Percentiles rank a stretch among this genome's conserved stretches.
Evolutionary conservation across 2,888 invertebrate species (phyloP).

Genomic region (Malthinus seriepunctatus): DNA sequence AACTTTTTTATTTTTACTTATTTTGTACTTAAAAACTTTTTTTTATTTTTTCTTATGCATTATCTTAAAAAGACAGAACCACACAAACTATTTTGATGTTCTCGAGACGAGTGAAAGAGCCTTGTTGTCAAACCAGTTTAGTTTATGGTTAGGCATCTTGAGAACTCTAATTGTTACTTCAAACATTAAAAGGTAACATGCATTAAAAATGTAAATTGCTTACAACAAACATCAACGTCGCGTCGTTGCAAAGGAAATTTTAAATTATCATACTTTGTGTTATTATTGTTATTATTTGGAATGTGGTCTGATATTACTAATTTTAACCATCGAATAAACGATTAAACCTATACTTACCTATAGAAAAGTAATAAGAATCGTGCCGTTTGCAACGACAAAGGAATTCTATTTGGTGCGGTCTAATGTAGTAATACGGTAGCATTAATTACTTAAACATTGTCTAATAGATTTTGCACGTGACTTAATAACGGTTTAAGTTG

Average conservation of each 20-base stretch:
- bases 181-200: slow-evolving; percentile 6
- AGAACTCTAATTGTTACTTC: slow-evolving; percentile 19
- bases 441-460: slow-evolving; percentile 36
- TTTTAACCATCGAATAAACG: too few relatives aligned
- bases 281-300: too few relatives aligned
- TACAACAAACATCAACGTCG: not conserved
- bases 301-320: too few relatives aligned
- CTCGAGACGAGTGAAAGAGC: not conserved
- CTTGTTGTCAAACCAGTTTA: slow-evolving; percentile 21
- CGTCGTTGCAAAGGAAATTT: too few relatives aligned
- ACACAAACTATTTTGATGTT: slow-evolving; percentile 4
- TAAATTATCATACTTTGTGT: too few relatives aligned
- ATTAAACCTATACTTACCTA: too few relatives aligned
- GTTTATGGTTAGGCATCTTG: slow-evolving; percentile 15
- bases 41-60: not conserved
- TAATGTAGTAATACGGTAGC: slow-evolving; percentile 24
- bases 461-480: slow-evolving; percentile 38
- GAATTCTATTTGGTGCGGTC: slow-evolving; percentile 19
- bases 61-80: not conserved
- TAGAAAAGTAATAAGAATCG: slow-evolving; percentile 20
- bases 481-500: slow-evolving; percentile 34
- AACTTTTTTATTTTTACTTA: too few relatives aligned
- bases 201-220: slow-evolving; percentile 1
- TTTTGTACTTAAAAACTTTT: not conserved
- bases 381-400: slow-evolving; percentile 21